Evolutionary conservation across 2,113 vertebrate genomes (phyloP).

Genomic region (Tylochromis polylepis): DNA sequence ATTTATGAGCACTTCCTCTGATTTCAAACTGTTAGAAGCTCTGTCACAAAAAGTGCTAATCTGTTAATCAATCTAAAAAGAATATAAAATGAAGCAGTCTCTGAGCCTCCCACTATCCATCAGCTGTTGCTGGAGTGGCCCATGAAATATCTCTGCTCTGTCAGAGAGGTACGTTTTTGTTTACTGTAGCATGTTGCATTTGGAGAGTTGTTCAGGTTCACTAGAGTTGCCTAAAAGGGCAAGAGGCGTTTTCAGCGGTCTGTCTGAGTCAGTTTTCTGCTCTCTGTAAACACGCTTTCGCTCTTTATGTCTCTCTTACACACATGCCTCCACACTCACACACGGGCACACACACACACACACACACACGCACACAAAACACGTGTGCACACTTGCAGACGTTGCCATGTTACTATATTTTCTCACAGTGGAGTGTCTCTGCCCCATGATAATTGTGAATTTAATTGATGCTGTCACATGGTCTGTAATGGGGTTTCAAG

Average conservation of each 20-base stretch:
- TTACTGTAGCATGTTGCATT: background rate
- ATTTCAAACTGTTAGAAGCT: background rate
- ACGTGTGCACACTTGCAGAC: background rate
- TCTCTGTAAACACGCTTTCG: background rate
- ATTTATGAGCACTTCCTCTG: background rate
- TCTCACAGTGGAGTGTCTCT: constrained; percentile 38
- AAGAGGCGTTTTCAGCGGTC: background rate
- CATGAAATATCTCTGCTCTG: background rate
- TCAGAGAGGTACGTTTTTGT: constrained; percentile 7
- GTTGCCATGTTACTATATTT: constrained; percentile 53
- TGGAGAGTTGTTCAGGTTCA: constrained; percentile 11
- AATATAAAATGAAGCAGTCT: background rate
- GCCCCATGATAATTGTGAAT: constrained; percentile 68
- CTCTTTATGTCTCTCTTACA: background rate
- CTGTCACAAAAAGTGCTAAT: background rate
- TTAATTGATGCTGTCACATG: constrained; percentile 72
- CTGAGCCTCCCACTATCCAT: background rate
- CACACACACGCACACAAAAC: background rate
- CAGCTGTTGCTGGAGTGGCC: background rate
- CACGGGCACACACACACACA: background rate
- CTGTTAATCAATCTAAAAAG: background rate
- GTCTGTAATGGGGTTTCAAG: constrained; percentile 64
- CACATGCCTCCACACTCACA: background rate
- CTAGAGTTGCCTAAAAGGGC: constrained; percentile 13
- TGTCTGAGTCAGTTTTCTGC: constrained; percentile 16